Evolutionary conservation across 2,113 vertebrate species (phyloP), one percentile per base, ranked within the genome.

Genomic region (Nesoenas mayeri): DNA sequence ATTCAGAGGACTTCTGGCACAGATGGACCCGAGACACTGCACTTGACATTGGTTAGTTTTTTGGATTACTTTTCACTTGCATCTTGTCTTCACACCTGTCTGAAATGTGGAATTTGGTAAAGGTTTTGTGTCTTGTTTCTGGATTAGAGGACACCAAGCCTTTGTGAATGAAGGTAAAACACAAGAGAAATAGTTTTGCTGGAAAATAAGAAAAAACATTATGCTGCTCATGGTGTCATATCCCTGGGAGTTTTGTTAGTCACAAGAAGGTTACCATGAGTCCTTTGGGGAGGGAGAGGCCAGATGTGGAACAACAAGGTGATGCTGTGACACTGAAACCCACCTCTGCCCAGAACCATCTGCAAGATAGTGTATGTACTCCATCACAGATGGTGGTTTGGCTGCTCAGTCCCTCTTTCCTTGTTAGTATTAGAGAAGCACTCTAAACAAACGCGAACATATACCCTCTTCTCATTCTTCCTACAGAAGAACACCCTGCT

Each of bases 1-100:
- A 96, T 84, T 97, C 97, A 42, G 93, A 93, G 3, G 91, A 96
- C 26, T 89, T 96, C 69, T 98, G 97, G 97, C 98, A 96, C 38
- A 95, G 88, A 40, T 96, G 96, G 91, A 92, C 97, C 58, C 83
- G 51, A 85, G 93, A 79, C 71, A 96, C 86, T 83, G 42, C 95
- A 47, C 19, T 10, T 72, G 78, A 95, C 26, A 91, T 96, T 36
- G 96, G 97, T 97, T 79, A 83, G 96, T 95, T 87, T 29, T 80
- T 77, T 66, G 32, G 24, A 36, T 91, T 74, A 22, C 15, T 78
- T 74, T 91, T 91, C 22, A 22, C n/a, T 89, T 81, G 10, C 15
- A 22, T 89, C 7, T 66, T 61, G 36, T 44, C 38, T 81, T 89
- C 44, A 50, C 31, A 34, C 3, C 8, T 50, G 34, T 79, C 61